Conservation (phyloP, 2,888 invertebrate genomes). For the Scrobipalpa costella region DNA sequence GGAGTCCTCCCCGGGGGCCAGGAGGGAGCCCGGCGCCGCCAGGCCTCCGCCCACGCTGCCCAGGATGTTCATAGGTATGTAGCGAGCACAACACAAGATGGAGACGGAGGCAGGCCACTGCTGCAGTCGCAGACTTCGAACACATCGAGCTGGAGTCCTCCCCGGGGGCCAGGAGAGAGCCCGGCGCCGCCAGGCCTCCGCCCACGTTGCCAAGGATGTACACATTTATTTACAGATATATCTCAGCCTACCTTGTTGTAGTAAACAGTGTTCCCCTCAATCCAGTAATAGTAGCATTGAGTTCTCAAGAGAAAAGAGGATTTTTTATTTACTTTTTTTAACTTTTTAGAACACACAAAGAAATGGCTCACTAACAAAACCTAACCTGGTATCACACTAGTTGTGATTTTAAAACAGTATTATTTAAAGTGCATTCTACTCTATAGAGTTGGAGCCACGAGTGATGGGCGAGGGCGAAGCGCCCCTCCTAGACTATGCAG, state of each 20-base stretch:
- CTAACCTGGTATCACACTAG: neutral
- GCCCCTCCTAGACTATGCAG: slow-evolving; percentile 59
- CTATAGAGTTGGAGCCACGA: slow-evolving; percentile 66
- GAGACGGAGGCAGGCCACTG: slow-evolving; percentile 29
- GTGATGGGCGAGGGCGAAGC: slow-evolving; percentile 47
- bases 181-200: slow-evolving; percentile 51
- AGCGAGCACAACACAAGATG: slow-evolving; percentile 28
- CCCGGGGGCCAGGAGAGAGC: slow-evolving; percentile 41
- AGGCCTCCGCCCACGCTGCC: slow-evolving; percentile 70
- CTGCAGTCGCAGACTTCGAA: slow-evolving; percentile 18
- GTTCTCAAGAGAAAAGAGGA: too few relatives aligned
- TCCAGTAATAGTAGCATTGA: too few relatives aligned
- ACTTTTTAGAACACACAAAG: too few relatives aligned
- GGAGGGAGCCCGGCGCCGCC: slow-evolving; percentile 40
- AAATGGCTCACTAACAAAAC: neutral
- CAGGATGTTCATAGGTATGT: slow-evolving; percentile 49
- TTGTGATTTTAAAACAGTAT: neutral
- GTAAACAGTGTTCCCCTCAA: too few relatives aligned
- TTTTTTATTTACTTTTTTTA: too few relatives aligned
- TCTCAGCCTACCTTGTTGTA: too few relatives aligned
- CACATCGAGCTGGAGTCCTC: slow-evolving; percentile 41
- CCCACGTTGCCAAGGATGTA: slow-evolving; percentile 68
- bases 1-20: slow-evolving; percentile 35
- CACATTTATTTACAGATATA: too few relatives aligned
- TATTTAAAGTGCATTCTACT: neutral